Base-by-base conservation (phyloP, 2,888 invertebrate genomes). In the Vesta saturnalis region DNA sequence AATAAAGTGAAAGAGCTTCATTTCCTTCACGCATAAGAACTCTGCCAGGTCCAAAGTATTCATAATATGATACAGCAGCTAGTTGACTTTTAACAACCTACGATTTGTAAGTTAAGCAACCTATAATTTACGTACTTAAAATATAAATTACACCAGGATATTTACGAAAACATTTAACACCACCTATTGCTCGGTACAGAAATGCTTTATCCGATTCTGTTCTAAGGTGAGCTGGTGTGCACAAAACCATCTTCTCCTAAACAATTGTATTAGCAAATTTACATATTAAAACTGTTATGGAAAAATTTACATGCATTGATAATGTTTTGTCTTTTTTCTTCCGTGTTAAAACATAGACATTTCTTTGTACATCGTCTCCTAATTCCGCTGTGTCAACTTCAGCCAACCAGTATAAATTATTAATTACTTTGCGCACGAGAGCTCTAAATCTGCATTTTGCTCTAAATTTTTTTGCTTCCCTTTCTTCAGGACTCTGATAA, bases 11-110 rank as follows among this genome's bases (percentile, higher is more conserved):
- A 63, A 85, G 83, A 0, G 92, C 88, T 1, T 83, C 82, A 64
- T 89, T 88, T 10, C 87, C 87, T 77, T 92, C 88, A 12, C 87
- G 87, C 0, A 92, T 88, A 54, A 93, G 86, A 0, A 85, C 83
- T 0, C 90, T 86, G 0, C 86, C 88, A 0, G 89, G 86, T 0
- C 85, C 83, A 67, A 88, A 87, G 75, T 89, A 90, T 73, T 86
- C 87, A 82, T 90, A 92, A 75, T 88, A 87, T 0, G 89, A 87
- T 0, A 87, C 87, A 0, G 86, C 87, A 0, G 90, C 89, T 47
- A 93, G 79, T 57, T 88, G 86, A 71, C 86, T 86, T 76, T 89
- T 89, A 6, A 91, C 86, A 73, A 88, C 83, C 87, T 91, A 23
- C 1, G n/a, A n/a, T n/a, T n/a, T n/a, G n/a, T n/a, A n/a, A n/a